Conservation (phyloP, 2,888 invertebrate species). For the Athalia circularis region DNA sequence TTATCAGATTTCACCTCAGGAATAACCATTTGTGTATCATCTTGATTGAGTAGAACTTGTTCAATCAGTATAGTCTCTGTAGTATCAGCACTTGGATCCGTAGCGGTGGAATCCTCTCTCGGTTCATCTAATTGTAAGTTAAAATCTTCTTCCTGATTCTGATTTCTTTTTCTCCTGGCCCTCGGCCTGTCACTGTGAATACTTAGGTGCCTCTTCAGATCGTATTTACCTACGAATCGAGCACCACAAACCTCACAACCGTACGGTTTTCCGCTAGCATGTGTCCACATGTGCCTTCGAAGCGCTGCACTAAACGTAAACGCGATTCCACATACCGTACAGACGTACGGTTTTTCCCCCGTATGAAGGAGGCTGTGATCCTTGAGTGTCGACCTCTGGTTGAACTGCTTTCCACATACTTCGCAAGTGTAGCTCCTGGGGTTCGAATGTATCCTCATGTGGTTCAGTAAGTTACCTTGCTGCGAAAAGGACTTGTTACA, state of each 20-base stretch:
- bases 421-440: slow-evolving; percentile 69
- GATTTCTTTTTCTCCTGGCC: slow-evolving; percentile 53
- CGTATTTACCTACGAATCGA: slow-evolving; percentile 69
- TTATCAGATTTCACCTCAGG: slow-evolving; percentile 66
- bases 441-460: slow-evolving; percentile 68
- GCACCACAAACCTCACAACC: slow-evolving; percentile 67
- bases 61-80: slow-evolving; percentile 63
- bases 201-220: slow-evolving; percentile 68
- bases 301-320: slow-evolving; percentile 70
- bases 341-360: slow-evolving; percentile 70
- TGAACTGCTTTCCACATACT: slow-evolving; percentile 70
- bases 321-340: slow-evolving; percentile 67
- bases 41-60: slow-evolving; percentile 63
- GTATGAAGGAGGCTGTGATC: slow-evolving; percentile 70
- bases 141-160: slow-evolving; percentile 48
- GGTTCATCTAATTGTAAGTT: slow-evolving; percentile 45
- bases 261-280: slow-evolving; percentile 66
- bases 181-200: slow-evolving; percentile 64
- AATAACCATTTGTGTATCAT: slow-evolving; percentile 57
- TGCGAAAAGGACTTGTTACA: slow-evolving; percentile 76
- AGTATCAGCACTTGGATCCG: slow-evolving; percentile 50
- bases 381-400: slow-evolving; percentile 68
- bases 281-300: slow-evolving; percentile 69
- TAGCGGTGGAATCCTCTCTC: slow-evolving; percentile 49
- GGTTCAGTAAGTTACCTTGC: slow-evolving; percentile 69